Base-by-base conservation (phyloP, 2,797 vertebrate genomes). In the Danio albolineatus region DNA sequence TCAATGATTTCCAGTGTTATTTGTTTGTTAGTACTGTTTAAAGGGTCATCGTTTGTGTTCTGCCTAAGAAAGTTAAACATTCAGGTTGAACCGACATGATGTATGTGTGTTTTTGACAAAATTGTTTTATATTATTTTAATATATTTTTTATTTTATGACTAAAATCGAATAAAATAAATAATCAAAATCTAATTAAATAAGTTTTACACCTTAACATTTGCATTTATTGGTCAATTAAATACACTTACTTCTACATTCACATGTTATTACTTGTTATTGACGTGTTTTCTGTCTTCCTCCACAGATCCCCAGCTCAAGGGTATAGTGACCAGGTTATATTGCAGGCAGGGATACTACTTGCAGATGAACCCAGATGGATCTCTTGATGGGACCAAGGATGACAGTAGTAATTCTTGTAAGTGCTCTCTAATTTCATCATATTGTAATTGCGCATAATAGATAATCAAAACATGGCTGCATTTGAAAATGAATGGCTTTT, bases 261-360 rank as follows among this genome's bases (percentile, higher is more conserved):
- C 48, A 48, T 67, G 7, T 14, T 49, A 17, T 73, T 44, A 16
- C 57, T 60, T 28, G 38, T 74, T 64, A 12, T 10, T 51, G 38
- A 21, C 10, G 7, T 54, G 38, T 71, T 64, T 79, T 85, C 21
- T 83, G 39, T 80, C 51, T 82, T 54, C 75, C 57, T 79, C n/a
- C 95, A 88, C 96, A 99, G 98, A 99, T 98, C 98, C 98, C 96
- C 98, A 99, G 96, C 98, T 99, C 96, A 99, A 99, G 97, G 98
- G 98, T 91, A 99, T 99, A 98, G 98, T 99, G 96, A 99, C 98
- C 96, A 98, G 98, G 95, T 98, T 99, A 97, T 99, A 98, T 94
- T 99, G 98, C 97, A 98, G 98, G 96, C 98, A 99, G 97, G 98
- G 98, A 92, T 99, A 98, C 96, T 99, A 99, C 97, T 98, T 99